Conservation (phyloP, 2,888 invertebrate genomes). For the Suillia variegata region DNA sequence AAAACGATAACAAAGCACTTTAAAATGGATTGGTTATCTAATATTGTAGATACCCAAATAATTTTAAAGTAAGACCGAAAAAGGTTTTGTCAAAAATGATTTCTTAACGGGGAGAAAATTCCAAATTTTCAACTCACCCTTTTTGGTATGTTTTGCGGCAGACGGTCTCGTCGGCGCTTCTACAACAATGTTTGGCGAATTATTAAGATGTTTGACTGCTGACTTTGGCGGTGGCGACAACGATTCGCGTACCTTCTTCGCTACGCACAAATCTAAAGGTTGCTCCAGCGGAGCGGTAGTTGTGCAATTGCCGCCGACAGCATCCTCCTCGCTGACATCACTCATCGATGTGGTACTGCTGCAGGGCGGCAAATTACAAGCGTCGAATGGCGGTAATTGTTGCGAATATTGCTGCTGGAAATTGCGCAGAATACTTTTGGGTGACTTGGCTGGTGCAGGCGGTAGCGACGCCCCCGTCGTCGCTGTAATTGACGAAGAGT, state of each 20-base stretch:
- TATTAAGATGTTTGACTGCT: constrained; percentile 28
- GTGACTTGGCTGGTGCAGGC: constrained; percentile 52
- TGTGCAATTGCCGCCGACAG: constrained; percentile 3
- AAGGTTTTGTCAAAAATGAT: too few species aligned
- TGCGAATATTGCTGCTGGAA: constrained; percentile 54
- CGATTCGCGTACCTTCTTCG: constrained; percentile 58
- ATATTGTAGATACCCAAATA: too few species aligned
- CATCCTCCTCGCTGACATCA: constrained; percentile 62
- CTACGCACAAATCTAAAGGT: constrained; percentile 68
- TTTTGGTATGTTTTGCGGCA: background rate
- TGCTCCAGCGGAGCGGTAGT: constrained; percentile 61
- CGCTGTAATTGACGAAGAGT: constrained; percentile 27
- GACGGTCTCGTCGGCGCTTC: background rate
- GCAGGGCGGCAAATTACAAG: constrained; percentile 25
- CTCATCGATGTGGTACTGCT: constrained; percentile 52
- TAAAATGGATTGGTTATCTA: too few species aligned
- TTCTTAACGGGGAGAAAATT: too few species aligned
- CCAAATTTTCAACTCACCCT: background rate
- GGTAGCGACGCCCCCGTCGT: constrained; percentile 26
- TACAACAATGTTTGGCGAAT: constrained; percentile 12
- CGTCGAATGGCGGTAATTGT: constrained; percentile 34
- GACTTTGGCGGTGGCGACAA: constrained; percentile 10
- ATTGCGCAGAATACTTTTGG: constrained; percentile 55
- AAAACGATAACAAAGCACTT: too few species aligned
- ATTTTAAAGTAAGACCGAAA: too few species aligned